phyloP scores from a whole-genome alignment of 2,888 invertebrate genomes.

The Ganaspis brasiliensis region DNA sequence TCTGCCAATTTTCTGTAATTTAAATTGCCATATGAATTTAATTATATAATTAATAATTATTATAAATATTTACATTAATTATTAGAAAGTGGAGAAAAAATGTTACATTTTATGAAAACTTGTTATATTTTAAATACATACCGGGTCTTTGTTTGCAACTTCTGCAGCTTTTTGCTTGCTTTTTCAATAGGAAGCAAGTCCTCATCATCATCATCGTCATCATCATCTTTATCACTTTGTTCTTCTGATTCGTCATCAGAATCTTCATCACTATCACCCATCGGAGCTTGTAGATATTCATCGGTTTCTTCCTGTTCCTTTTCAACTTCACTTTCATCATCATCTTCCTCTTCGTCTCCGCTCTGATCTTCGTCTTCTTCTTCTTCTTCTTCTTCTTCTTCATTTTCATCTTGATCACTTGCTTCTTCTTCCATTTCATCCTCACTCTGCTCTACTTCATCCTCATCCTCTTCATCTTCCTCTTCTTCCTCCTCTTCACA shows the following conservation, averaged over 20 bases:
- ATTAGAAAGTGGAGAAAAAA: too few relatives aligned
- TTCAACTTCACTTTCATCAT: constrained; percentile 67
- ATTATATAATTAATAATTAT: constrained; percentile 7
- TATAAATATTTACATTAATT: not conserved
- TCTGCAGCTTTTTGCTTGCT: constrained; percentile 89
- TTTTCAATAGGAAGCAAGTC: constrained; percentile 94
- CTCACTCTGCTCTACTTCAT: constrained; percentile 46
- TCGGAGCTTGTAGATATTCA: constrained; percentile 68
- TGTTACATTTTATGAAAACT: too few relatives aligned
- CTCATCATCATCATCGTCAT: constrained; percentile 81
- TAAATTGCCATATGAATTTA: not conserved
- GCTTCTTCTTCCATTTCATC: constrained; percentile 43
- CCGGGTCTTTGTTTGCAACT: constrained; percentile 86
- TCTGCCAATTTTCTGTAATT: constrained; percentile 85
- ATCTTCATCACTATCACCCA: constrained; percentile 73
- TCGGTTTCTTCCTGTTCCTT: constrained; percentile 76
- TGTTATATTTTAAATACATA: constrained; percentile 65
- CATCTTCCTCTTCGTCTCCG: constrained; percentile 73
- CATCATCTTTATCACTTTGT: constrained; percentile 81
- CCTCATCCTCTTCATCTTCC: constrained; percentile 46
- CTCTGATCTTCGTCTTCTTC: constrained; percentile 73
- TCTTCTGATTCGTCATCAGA: constrained; percentile 63
- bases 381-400: constrained; percentile 72
- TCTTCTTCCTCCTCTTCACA: constrained; percentile 37
- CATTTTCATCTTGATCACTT: constrained; percentile 37